Evolutionary conservation across 2,888 invertebrate genomes (phyloP), one percentile per base, ranked within the genome.

Genomic region (Apocheima hispidaria): DNA sequence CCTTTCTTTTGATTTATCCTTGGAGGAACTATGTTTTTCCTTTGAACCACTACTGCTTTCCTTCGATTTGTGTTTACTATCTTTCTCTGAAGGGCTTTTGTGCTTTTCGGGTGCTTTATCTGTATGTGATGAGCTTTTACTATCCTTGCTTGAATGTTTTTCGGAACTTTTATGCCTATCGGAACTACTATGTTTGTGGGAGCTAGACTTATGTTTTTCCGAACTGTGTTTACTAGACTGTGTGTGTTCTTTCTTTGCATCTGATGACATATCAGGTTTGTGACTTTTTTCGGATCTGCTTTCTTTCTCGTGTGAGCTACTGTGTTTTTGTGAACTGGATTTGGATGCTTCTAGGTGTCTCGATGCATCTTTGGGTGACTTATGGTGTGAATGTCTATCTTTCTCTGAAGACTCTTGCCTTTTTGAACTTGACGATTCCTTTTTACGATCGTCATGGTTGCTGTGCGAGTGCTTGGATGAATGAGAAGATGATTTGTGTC

Each of bases 1-100:
- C 49, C 70, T 84, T 46, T 88, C 88, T 74, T 84, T 88, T 64
- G 82, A 78, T 70, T 84, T 89, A 26, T 90, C 90, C 65, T 84
- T 88, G 70, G 86, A 86, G 68, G 85, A 86, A 78, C 81, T 86
- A 66, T 84, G 80, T 74, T 84, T 90, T 61, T 90, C 88, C 70
- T 85, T 87, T 78, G 82, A 84, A 76, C 75, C 76, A 61, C 71
- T 79, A 65, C 85, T 79, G 65, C 85, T 84, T 72, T 83, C 87
- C 70, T 79, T 78, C 66, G 83, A 77, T 72, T 78, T 87, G 38
- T 84, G 78, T 74, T 74, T 83, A 46, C 80, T 73, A 50, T 87
- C 86, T 59, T 81, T 86, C 30, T 84, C 85, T 66, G 81, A 79
- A 18, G 78, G 77, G 26, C 56, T 62, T 68, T 85, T 87, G 28